These are phyloP conservation scores for Lophotis ruficrista DNA, from an alignment of 2,113 vertebrate species.

Conservation along the genomic window DNA sequence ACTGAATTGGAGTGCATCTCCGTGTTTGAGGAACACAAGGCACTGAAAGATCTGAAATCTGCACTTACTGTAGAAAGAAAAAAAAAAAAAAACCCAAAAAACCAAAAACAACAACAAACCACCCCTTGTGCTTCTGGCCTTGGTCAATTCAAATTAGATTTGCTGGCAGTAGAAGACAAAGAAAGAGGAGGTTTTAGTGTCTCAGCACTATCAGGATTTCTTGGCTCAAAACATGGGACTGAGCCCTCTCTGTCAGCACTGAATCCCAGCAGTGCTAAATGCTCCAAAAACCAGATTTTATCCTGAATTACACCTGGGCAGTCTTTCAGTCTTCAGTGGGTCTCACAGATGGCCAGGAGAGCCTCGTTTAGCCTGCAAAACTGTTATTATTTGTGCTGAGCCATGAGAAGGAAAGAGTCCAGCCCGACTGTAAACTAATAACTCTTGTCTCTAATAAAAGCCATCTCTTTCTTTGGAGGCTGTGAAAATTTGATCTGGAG, in stretches of 20 bases:
- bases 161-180: background rate
- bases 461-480: constrained; percentile 21
- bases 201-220: background rate
- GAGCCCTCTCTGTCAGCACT: background rate
- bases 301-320: constrained; percentile 47
- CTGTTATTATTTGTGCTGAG: constrained; percentile 44
- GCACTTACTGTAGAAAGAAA: background rate
- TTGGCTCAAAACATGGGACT: background rate
- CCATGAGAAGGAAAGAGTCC: background rate
- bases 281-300: constrained; percentile 13
- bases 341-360: constrained; percentile 10
- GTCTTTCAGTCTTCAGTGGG: constrained; percentile 1
- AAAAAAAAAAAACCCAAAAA: background rate
- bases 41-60: background rate
- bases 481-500: constrained; percentile 55
- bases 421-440: constrained; percentile 27
- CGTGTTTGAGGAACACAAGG: background rate
- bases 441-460: constrained; percentile 43
- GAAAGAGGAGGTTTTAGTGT: background rate
- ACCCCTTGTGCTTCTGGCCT: background rate
- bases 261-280: constrained; percentile 18
- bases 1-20: background rate
- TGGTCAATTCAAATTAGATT: background rate
- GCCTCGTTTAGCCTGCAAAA: constrained; percentile 12
- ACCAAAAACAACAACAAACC: background rate